These are phyloP conservation scores for Bombus superbus DNA, from an alignment of 1,140 invertebrate species.

Conservation along the genomic window DNA sequence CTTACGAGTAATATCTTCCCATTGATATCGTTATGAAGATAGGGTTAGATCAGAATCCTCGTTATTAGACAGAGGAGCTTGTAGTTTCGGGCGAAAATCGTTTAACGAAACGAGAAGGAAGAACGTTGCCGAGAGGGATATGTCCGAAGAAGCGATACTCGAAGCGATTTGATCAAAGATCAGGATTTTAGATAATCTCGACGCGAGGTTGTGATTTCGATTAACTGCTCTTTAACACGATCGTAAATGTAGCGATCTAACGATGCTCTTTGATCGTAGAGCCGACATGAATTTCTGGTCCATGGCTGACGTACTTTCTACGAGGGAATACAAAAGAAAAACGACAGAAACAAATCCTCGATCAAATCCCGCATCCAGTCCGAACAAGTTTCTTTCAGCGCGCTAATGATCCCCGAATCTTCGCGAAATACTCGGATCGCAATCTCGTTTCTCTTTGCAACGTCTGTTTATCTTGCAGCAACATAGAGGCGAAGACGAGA, in stretches of 20 bases:
- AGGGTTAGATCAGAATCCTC: not conserved
- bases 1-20: not conserved
- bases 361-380: slow-evolving; percentile 14
- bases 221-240: not conserved
- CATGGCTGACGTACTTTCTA: not conserved
- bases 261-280: not conserved
- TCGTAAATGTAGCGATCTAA: too few species aligned
- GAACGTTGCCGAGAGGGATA: not conserved
- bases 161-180: not conserved
- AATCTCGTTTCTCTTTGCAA: not conserved
- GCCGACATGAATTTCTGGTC: not conserved
- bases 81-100: not conserved
- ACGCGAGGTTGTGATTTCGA: too few species aligned
- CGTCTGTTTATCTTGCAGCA: slow-evolving; percentile 1
- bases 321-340: too few species aligned
- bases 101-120: not conserved
- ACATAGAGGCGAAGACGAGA: not conserved
- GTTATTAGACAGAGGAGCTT: not conserved
- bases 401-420: slow-evolving; percentile 7
- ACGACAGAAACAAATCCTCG: slow-evolving; percentile 4
- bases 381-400: not conserved
- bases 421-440: not conserved
- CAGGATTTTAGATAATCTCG: too few species aligned
- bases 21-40: not conserved
- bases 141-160: not conserved